Percentiles rank a stretch among this genome's conserved stretches.
Conservation (phyloP, 2,797 vertebrate genomes). For the Rhabdophis nuchalis region DNA sequence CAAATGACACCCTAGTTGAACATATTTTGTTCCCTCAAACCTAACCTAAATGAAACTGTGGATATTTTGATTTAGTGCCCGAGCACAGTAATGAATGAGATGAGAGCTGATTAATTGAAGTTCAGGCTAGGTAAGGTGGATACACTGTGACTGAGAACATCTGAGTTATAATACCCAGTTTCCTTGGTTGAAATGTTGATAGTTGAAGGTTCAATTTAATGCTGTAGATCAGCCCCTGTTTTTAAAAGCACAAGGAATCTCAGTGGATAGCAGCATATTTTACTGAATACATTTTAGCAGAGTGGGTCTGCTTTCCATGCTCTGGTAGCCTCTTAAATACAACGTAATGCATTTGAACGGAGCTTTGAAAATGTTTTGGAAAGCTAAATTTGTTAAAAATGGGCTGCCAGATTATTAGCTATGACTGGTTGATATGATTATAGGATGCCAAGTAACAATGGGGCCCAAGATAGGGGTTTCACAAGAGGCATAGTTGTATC, state of each 20-base stretch:
- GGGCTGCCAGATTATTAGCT: background rate
- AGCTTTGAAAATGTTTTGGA: background rate
- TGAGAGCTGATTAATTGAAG: background rate
- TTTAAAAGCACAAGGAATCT: background rate
- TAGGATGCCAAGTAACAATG: background rate
- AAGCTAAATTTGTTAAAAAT: background rate
- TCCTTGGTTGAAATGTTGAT: background rate
- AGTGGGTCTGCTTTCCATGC: background rate
- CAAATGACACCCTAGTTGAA: background rate
- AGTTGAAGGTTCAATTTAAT: background rate
- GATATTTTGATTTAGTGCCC: background rate
- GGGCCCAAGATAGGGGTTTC: background rate
- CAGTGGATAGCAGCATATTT: background rate
- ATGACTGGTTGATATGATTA: background rate
- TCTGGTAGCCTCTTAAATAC: background rate
- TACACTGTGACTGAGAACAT: background rate
- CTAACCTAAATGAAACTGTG: background rate
- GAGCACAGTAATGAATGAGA: background rate
- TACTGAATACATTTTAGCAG: background rate
- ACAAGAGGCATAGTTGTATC: background rate
- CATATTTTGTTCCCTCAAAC: background rate
- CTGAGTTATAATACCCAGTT: background rate
- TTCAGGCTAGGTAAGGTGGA: background rate
- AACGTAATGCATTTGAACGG: background rate
- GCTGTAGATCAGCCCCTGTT: background rate